Conservation (phyloP, 2,888 invertebrate species). For the Polydesmus complanatus region DNA sequence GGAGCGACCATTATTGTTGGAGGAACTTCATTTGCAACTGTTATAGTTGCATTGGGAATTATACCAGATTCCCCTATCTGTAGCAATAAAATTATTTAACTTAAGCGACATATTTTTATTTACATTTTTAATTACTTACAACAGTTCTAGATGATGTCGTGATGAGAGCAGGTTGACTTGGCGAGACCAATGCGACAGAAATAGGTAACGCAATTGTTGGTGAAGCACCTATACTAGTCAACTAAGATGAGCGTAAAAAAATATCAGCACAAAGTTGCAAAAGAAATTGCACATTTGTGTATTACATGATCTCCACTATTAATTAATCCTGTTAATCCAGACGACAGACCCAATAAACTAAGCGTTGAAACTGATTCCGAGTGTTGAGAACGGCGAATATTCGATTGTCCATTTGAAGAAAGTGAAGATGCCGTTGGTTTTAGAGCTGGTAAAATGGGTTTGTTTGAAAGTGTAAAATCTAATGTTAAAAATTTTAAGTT, state of each 20-base stretch:
- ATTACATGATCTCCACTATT: not conserved
- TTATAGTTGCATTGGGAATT: not conserved
- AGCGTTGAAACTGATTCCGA: too few relatives aligned
- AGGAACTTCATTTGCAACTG: not conserved
- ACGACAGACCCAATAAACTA: not conserved
- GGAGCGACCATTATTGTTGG: slow-evolving; percentile 5
- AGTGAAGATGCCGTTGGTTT: too few relatives aligned
- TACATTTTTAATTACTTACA: slow-evolving; percentile 20
- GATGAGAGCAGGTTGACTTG: slow-evolving; percentile 18
- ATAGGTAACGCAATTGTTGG: slow-evolving; percentile 75
- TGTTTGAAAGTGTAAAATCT: too few relatives aligned
- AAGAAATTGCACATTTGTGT: too few relatives aligned
- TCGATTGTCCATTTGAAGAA: too few relatives aligned
- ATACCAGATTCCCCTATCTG: not conserved
- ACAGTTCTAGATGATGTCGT: slow-evolving; percentile 25
- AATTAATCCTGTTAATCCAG: not conserved
- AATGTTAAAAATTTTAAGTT: too few relatives aligned
- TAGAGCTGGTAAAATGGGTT: too few relatives aligned
- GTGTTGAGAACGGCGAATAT: too few relatives aligned
- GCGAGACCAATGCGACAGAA: slow-evolving; percentile 38
- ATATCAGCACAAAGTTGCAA: not conserved
- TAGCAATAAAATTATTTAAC: not conserved
- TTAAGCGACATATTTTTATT: not conserved
- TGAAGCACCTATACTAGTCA: slow-evolving; percentile 56
- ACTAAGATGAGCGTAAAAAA: not conserved